These are phyloP conservation scores for Chelidonichthys spinosus DNA, from an alignment of 2,797 vertebrate genomes.

Conservation along the genomic window DNA sequence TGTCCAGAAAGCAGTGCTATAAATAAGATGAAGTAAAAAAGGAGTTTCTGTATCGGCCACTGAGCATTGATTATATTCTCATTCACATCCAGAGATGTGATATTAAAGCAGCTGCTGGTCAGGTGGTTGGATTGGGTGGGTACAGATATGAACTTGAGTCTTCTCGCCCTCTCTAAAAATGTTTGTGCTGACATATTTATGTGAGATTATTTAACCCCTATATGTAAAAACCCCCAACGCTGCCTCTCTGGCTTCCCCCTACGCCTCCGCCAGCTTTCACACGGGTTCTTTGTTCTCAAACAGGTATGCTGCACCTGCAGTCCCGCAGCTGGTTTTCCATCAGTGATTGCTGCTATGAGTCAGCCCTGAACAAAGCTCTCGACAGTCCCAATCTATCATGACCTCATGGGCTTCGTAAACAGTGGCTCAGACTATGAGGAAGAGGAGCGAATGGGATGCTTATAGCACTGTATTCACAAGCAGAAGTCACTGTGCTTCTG, in stretches of 20 bases:
- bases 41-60: background rate
- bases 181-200: background rate
- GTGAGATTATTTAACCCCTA: background rate
- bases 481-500: background rate
- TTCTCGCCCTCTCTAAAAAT: background rate
- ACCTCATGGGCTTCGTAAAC: constrained; percentile 52
- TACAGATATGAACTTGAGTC: background rate
- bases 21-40: background rate
- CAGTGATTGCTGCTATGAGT: constrained; percentile 8
- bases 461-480: constrained; percentile 13
- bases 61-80: background rate
- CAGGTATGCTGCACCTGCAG: constrained; percentile 39
- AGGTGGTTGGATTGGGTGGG: constrained; percentile 14
- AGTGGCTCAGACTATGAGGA: constrained; percentile 40
- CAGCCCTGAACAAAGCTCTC: constrained; percentile 28
- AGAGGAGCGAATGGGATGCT: constrained; percentile 1
- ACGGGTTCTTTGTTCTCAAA: constrained; percentile 30
- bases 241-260: background rate
- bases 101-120: constrained; percentile 5
- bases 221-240: no score
- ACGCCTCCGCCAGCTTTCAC: background rate
- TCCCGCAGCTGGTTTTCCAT: constrained; percentile 7
- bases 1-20: constrained; percentile 6
- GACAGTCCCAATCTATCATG: constrained; percentile 23
- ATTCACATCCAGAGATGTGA: background rate